Conservation (phyloP, 2,888 invertebrate genomes). For the Agriotes lineatus region DNA sequence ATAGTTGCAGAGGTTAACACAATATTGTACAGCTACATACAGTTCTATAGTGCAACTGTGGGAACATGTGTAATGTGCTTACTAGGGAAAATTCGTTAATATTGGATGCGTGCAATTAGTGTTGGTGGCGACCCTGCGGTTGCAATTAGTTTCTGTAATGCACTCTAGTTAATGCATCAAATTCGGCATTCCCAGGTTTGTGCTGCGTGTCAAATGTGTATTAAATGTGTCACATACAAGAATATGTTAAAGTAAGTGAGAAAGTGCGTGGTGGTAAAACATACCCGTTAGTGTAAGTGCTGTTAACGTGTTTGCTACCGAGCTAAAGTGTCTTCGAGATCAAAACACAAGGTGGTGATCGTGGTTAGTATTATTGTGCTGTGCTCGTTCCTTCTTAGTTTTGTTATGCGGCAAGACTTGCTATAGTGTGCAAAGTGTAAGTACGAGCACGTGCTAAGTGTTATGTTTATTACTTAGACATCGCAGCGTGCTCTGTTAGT, state of each 20-base stretch:
- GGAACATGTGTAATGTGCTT: neutral
- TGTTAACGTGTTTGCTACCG: too few species aligned
- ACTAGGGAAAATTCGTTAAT: conserved; percentile 14
- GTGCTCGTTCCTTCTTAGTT: neutral
- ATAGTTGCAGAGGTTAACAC: too few species aligned
- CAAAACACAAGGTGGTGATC: too few species aligned
- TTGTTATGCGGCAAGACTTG: neutral
- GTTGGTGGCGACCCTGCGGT: conserved; percentile 7
- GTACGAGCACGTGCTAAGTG: conserved; percentile 20
- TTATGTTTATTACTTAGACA: conserved; percentile 6
- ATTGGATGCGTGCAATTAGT: conserved; percentile 19
- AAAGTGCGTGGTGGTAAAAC: too few species aligned
- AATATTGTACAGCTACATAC: neutral
- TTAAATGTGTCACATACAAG: too few species aligned
- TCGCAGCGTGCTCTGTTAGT: neutral
- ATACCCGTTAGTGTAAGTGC: too few species aligned
- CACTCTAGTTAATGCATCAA: conserved; percentile 1
- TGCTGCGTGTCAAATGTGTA: too few species aligned
- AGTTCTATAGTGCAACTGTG: neutral
- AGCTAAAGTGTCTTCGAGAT: too few species aligned
- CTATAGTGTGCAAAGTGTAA: conserved; percentile 22
- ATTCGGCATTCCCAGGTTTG: neutral
- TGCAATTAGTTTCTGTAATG: conserved; percentile 14
- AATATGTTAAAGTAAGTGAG: too few species aligned
- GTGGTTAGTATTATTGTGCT: conserved; percentile 1